Percentiles rank a stretch among this genome's conserved stretches.
phyloP scores from a whole-genome alignment of 2,113 vertebrate genomes.

The Corythornis cristatus region DNA sequence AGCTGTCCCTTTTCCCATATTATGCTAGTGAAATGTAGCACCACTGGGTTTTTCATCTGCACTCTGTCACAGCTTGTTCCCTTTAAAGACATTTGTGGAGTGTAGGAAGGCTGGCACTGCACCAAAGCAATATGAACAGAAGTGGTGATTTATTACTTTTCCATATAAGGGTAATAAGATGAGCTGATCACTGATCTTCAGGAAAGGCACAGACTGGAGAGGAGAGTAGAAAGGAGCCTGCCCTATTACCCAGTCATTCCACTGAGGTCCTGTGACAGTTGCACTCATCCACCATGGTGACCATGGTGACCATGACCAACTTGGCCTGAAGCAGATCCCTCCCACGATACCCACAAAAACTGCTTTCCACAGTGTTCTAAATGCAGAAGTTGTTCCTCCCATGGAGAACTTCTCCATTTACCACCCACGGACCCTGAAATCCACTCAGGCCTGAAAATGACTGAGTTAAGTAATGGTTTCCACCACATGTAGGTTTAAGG shows the following conservation, averaged over 20 bases:
- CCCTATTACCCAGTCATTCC: neutral
- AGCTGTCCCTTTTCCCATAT: neutral
- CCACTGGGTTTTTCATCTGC: neutral
- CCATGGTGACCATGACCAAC: neutral
- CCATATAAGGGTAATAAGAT: neutral
- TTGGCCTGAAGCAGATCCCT: neutral
- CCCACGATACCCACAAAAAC: neutral
- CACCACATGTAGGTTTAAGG: too few relatives aligned
- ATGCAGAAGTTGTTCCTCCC: neutral
- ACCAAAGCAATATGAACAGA: neutral
- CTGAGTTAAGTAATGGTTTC: neutral
- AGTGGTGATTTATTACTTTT: slow-evolving; percentile 9
- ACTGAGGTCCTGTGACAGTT: neutral
- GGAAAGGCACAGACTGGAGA: neutral
- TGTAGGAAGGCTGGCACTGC: slow-evolving; percentile 5
- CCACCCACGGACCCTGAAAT: neutral
- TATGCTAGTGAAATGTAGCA: neutral
- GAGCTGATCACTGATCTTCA: neutral
- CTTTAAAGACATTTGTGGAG: neutral
- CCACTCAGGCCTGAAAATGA: neutral
- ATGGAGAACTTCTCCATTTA: neutral
- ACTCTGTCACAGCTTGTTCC: neutral
- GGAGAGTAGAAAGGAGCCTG: neutral
- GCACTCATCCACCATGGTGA: neutral
- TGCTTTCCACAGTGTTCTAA: neutral